phyloP scores from a whole-genome alignment of 2,888 invertebrate genomes.

The Cheilosia vernalis region DNA sequence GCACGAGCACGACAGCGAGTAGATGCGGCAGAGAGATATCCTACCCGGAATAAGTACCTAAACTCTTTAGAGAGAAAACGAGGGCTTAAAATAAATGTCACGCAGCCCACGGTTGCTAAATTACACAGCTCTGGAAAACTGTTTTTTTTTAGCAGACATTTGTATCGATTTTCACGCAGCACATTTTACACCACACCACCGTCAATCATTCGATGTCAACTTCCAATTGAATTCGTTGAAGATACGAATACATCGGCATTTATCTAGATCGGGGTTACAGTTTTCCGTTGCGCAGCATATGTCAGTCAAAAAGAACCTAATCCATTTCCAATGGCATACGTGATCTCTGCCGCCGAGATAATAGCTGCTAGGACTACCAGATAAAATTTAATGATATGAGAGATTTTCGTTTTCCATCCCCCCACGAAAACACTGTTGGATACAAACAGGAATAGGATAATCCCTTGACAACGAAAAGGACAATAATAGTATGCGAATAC shows the following conservation, averaged over 20 bases:
- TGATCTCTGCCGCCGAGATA: constrained; percentile 52
- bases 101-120: constrained; percentile 12
- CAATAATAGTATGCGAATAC: not conserved
- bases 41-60: not conserved
- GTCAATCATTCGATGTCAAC: constrained; percentile 31
- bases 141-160: not conserved
- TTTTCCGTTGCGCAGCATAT: constrained; percentile 43
- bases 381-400: constrained; percentile 53
- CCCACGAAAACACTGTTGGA: not conserved
- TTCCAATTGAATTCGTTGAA: constrained; percentile 65
- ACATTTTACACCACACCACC: constrained; percentile 9
- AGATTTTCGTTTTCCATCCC: constrained; percentile 12
- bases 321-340: constrained; percentile 64
- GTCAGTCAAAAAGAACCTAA: constrained; percentile 52
- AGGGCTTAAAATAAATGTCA: not conserved
- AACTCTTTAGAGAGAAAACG: constrained; percentile 1
- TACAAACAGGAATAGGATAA: constrained; percentile 11
- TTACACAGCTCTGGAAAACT: not conserved
- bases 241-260: constrained; percentile 22
- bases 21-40: not conserved
- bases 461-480: not conserved
- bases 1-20: not conserved
- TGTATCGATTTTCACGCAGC: constrained; percentile 9
- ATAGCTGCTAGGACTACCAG: constrained; percentile 56
- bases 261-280: constrained; percentile 49